Base-by-base conservation (phyloP, 2,797 vertebrate genomes). In the Echiichthys vipera region DNA sequence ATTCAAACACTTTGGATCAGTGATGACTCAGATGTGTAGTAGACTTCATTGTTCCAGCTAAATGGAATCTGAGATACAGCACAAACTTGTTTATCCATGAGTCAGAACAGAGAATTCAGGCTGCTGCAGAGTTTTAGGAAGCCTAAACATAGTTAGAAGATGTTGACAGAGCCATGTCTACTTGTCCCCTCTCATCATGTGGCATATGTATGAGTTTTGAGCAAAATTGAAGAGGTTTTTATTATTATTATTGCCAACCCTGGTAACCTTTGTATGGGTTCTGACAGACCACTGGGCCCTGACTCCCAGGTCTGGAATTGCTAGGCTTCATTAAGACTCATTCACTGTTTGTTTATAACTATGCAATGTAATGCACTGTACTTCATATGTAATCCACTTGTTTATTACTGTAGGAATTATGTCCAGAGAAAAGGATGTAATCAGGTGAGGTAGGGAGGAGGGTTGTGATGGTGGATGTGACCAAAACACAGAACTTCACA, bases 11-110 rank as follows among this genome's bases (percentile, higher is more conserved):
- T 49, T 32, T 57, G 22, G 45, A 62, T 65, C 53, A 43, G 39
- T 10, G 51, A 56, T 56, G 67, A 57, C 36, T 84, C 54, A 71
- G 43, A 70, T 18, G 27, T 27, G 39, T 46, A 50, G 25, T 5
- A 17, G 11, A 65, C 18, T 47, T 74, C 7, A 22, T 42, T 50
- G 54, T n/a, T 56, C 13, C 9, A 17, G 49, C 37, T 50, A 40
- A 68, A 45, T 15, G 32, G 15, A 63, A 65, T 71, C 56, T 6
- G 46, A 65, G 42, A 30, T 18, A 3, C 29, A 55, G 47, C 5
- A 0, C 25, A 54, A 40, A 36, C 40, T 9, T 57, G 47, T 74
- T 63, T 32, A 39, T 55, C 51, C 8, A 30, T 37, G 58, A 77
- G 47, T 77, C 55, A 68, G 40, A 51, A 17, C 17, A n/a, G 15